Evolutionary conservation across 2,113 vertebrate genomes (phyloP).

Genomic region (Amphilophus citrinellus): DNA sequence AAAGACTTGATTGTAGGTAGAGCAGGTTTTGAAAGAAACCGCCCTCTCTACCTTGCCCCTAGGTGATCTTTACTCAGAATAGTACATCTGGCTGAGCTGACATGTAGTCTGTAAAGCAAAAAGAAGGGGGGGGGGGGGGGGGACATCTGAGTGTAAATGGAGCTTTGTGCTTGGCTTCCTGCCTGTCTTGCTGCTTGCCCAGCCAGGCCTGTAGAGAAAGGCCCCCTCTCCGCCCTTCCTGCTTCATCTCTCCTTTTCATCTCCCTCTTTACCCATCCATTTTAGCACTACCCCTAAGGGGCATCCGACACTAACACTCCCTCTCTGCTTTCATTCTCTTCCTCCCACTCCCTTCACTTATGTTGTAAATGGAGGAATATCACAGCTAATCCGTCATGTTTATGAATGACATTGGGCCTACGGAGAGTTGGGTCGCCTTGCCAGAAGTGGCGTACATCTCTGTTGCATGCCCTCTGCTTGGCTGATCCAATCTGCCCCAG

Average conservation of each 20-base stretch:
- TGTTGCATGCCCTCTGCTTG: conserved; percentile 68
- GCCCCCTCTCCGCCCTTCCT: conserved; percentile 81
- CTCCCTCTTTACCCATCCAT: conserved; percentile 91
- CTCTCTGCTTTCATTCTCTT: conserved; percentile 66
- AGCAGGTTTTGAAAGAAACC: conserved; percentile 45
- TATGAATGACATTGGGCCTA: conserved; percentile 90
- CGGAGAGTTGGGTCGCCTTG: conserved; percentile 58
- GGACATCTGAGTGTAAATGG: conserved; percentile 85
- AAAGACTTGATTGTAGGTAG: conserved; percentile 32
- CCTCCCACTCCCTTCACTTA: conserved; percentile 68
- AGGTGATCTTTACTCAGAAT: conserved; percentile 80
- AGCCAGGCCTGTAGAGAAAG: conserved; percentile 83
- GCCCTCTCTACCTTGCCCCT: conserved; percentile 60
- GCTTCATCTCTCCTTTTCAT: conserved; percentile 90
- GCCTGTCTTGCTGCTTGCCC: conserved; percentile 74
- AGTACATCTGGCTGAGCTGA: conserved; percentile 85
- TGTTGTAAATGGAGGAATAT: conserved; percentile 85
- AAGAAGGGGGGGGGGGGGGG: conserved; percentile 13
- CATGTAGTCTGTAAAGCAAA: conserved; percentile 84
- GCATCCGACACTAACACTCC: conserved; percentile 82
- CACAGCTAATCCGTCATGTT: conserved; percentile 89
- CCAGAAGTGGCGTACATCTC: conserved; percentile 69
- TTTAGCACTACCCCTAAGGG: conserved; percentile 86
- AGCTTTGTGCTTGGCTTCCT: conserved; percentile 81
- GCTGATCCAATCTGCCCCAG: conserved; percentile 68